Evolutionary conservation across 1,140 invertebrate genomes (phyloP).

Genomic region (Asbolus verrucosus): DNA sequence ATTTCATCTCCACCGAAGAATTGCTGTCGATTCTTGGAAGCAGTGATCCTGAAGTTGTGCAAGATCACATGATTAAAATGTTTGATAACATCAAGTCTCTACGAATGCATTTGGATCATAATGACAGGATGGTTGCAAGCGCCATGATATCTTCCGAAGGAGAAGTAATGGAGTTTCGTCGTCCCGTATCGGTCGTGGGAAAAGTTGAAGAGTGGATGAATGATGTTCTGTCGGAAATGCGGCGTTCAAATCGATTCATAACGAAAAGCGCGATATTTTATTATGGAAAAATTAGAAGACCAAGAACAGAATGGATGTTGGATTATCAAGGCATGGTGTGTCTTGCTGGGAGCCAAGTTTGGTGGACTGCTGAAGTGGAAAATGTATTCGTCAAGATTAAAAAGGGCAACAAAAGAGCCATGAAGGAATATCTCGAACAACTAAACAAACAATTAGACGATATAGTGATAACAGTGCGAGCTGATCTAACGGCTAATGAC

Average conservation of each 20-base stretch:
- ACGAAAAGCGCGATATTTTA: conserved; percentile 90
- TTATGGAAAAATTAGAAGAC: conserved; percentile 75
- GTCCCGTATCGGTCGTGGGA: conserved; percentile 68
- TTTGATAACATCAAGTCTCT: conserved; percentile 89
- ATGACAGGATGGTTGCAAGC: conserved; percentile 73
- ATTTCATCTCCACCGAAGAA: conserved; percentile 94
- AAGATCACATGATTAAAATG: conserved; percentile 96
- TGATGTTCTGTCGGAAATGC: conserved; percentile 84
- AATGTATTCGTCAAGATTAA: conserved; percentile 84
- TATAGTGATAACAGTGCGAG: conserved; percentile 80
- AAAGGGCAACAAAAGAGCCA: conserved; percentile 83
- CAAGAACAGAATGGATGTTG: conserved; percentile 86
- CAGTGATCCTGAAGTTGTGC: conserved; percentile 81
- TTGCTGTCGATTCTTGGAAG: conserved; percentile 90
- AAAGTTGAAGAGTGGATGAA: conserved; percentile 94
- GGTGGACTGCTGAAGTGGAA: conserved; percentile 95
- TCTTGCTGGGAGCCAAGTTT: conserved; percentile 86
- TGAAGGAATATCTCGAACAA: conserved; percentile 88
- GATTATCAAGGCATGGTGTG: conserved; percentile 91
- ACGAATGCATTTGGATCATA: conserved; percentile 72
- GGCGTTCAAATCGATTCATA: conserved; percentile 82
- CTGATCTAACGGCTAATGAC: conserved; percentile 81
- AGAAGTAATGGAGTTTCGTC: conserved; percentile 87
- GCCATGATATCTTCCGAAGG: conserved; percentile 88
- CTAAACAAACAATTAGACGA: conserved; percentile 87